A percentile compares a stretch with the other conserved stretches of the same genome.
These are phyloP conservation scores for Catocala fraxini DNA, from an alignment of 2,888 invertebrate genomes.

Conservation along the genomic window DNA sequence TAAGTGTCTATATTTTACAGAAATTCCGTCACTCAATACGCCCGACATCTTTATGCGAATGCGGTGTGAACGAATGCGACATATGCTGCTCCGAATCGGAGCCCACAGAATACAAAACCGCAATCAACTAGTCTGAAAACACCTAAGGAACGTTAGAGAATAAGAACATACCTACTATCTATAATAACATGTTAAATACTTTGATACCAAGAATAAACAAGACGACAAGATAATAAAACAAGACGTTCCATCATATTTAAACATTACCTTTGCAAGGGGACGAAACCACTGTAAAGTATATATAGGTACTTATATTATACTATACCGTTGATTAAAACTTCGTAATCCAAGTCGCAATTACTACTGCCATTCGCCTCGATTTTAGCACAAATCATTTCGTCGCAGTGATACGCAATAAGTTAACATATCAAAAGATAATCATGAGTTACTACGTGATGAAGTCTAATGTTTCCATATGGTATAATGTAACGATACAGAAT, in stretches of 20 bases:
- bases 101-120: constrained; percentile 77
- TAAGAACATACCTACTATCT: constrained; percentile 44
- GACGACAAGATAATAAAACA: constrained; percentile 67
- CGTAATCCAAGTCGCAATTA: too few relatives aligned
- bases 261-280: constrained; percentile 68
- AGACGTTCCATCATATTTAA: constrained; percentile 70
- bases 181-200: constrained; percentile 52
- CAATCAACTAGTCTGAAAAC: constrained; percentile 74
- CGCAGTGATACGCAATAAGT: too few relatives aligned
- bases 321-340: too few relatives aligned
- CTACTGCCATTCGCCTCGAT: too few relatives aligned
- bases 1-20: constrained; percentile 80
- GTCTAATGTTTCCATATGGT: background rate
- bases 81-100: constrained; percentile 83
- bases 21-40: constrained; percentile 92
- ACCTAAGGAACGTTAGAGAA: constrained; percentile 39
- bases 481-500: constrained; percentile 6
- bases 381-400: too few relatives aligned
- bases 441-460: background rate
- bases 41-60: constrained; percentile 92
- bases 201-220: constrained; percentile 73
- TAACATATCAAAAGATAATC: background rate
- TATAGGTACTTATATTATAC: too few relatives aligned
- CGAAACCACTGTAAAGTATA: constrained; percentile 49
- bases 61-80: constrained; percentile 93